Conservation (phyloP, 2,113 vertebrate genomes). For the Cettia cetti region DNA sequence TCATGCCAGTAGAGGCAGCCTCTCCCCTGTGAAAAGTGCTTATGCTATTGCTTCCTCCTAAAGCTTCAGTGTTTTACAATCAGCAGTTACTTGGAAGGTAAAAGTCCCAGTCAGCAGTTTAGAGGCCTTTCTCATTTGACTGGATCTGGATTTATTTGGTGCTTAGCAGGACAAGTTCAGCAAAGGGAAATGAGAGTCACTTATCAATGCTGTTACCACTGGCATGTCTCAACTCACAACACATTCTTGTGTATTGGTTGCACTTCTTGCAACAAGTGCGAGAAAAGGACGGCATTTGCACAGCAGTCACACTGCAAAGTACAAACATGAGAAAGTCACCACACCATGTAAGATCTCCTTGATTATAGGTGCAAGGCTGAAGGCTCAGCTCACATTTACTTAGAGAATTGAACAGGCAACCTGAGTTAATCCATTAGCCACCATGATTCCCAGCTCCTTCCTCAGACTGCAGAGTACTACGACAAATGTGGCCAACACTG, state of each 20-base stretch:
- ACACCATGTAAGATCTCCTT: neutral
- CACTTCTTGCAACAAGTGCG: rapidly evolving
- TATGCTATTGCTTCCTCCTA: neutral
- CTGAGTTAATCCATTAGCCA: neutral
- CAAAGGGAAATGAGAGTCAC: neutral
- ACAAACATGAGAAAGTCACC: neutral
- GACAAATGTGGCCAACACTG: neutral
- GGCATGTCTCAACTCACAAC: neutral
- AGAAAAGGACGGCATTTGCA: neutral
- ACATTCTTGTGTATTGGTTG: neutral
- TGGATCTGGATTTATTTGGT: neutral
- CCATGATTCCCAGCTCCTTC: neutral
- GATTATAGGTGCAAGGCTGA: neutral
- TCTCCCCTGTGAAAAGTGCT: neutral
- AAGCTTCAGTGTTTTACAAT: neutral
- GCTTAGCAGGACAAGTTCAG: neutral
- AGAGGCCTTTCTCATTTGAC: neutral
- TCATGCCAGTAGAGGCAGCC: neutral
- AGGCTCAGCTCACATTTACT: neutral
- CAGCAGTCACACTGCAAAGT: neutral
- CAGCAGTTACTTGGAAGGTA: neutral
- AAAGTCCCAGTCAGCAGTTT: neutral
- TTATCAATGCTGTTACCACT: neutral
- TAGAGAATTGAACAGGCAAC: neutral
- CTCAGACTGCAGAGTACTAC: neutral